Conservation (phyloP, 2,797 vertebrate genomes). For the Chrysolophus pictus region DNA sequence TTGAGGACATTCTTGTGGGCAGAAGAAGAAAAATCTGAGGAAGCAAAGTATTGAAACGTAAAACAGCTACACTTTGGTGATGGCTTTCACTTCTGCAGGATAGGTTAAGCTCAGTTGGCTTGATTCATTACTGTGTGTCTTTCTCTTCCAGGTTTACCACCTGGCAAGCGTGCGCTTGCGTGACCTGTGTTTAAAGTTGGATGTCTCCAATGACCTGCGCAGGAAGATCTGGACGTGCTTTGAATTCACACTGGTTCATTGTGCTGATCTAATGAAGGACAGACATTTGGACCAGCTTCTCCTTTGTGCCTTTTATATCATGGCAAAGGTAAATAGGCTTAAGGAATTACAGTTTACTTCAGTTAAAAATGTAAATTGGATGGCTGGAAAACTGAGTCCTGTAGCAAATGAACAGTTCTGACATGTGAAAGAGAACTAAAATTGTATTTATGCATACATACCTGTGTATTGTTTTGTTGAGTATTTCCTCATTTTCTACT, state of each 20-base stretch:
- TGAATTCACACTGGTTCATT: constrained; percentile 90
- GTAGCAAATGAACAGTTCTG: neutral
- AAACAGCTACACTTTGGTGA: neutral
- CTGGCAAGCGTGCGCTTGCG: constrained; percentile 93
- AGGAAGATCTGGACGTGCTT: constrained; percentile 98
- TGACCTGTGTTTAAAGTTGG: constrained; percentile 91
- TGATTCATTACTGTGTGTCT: neutral
- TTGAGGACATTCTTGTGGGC: neutral
- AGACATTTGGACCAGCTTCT: constrained; percentile 96
- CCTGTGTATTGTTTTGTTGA: neutral
- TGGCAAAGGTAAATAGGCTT: constrained; percentile 85
- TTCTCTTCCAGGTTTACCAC: constrained; percentile 89
- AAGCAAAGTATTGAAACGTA: accelerated
- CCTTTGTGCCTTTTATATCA: constrained; percentile 94
- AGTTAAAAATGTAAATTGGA: neutral
- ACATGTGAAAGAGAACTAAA: neutral
- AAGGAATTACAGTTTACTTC: neutral
- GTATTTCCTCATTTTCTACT: neutral
- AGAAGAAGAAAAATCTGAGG: neutral
- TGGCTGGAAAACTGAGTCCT: neutral
- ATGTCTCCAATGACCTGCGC: constrained; percentile 89
- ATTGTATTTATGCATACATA: neutral
- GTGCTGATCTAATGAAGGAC: constrained; percentile 90
- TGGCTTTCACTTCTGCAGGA: neutral
- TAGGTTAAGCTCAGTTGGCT: neutral